A percentile compares a stretch with the other conserved stretches of the same genome.
Conservation (phyloP, 2,888 invertebrate species). For the Maniola hyperantus region DNA sequence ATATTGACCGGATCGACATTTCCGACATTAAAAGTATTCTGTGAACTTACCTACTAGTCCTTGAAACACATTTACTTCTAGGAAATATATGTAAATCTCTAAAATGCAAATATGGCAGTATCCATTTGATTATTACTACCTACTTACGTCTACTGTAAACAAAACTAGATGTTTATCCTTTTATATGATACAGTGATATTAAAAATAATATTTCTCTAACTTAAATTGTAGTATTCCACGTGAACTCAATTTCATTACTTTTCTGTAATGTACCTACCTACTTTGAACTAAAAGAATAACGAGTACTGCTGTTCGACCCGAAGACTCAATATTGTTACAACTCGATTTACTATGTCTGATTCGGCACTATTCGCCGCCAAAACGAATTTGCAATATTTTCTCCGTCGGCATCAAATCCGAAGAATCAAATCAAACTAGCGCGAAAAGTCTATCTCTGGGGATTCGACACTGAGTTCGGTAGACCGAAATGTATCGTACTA, state of each 20-base stretch:
- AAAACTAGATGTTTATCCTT: too few species aligned
- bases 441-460: conserved; percentile 58
- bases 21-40: too few species aligned
- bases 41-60: too few species aligned
- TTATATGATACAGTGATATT: too few species aligned
- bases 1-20: too few species aligned
- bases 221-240: background rate
- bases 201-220: background rate
- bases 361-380: conserved; percentile 33
- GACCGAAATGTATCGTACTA: conserved; percentile 66
- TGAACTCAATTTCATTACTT: background rate
- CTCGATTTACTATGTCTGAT: conserved; percentile 26
- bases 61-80: too few species aligned
- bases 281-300: conserved; percentile 19
- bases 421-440: conserved; percentile 72
- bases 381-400: conserved; percentile 68
- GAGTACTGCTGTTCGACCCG: background rate
- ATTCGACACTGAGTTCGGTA: conserved; percentile 54
- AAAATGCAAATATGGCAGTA: too few species aligned
- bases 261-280: background rate
- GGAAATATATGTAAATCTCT: too few species aligned
- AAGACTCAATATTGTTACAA: conserved; percentile 29
- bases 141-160: too few species aligned
- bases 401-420: conserved; percentile 57
- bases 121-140: too few species aligned